Evolutionary conservation across 2,113 vertebrate genomes (phyloP).

Genomic region (Capra hircus): DNA sequence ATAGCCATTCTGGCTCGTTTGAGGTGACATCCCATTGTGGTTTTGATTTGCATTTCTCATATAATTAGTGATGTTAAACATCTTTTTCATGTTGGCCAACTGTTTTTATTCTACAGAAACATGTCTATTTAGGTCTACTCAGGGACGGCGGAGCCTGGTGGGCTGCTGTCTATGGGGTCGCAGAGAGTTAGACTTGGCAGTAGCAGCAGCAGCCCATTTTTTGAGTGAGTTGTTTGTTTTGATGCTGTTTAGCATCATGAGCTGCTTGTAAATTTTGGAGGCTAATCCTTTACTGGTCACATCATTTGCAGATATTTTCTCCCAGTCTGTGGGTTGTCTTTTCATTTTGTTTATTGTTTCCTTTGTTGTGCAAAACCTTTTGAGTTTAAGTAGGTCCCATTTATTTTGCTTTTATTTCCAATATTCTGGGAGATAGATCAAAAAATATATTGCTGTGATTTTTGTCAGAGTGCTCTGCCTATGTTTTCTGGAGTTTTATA

Average conservation of each 20-base stretch:
- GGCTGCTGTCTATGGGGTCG: no score
- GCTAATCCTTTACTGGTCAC: neutral
- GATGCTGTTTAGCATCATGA: neutral
- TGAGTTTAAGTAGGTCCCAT: neutral
- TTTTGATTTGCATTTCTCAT: neutral
- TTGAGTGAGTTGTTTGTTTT: neutral
- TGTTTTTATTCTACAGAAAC: neutral
- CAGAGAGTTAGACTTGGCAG: no score
- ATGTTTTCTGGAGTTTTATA: neutral
- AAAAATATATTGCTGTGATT: neutral
- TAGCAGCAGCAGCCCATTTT: neutral
- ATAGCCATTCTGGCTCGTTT: neutral
- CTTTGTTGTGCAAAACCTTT: neutral
- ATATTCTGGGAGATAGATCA: neutral
- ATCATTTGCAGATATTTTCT: neutral
- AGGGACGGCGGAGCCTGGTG: no score
- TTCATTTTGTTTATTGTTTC: neutral
- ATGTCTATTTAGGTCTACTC: neutral
- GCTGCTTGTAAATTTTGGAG: neutral
- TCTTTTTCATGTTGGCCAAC: neutral
- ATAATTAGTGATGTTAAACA: neutral
- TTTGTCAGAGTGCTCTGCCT: neutral
- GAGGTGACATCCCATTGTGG: neutral
- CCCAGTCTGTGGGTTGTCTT: neutral
- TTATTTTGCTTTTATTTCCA: neutral